phyloP scores from a whole-genome alignment of 2,888 invertebrate species.

The Galerucella nymphaeae region DNA sequence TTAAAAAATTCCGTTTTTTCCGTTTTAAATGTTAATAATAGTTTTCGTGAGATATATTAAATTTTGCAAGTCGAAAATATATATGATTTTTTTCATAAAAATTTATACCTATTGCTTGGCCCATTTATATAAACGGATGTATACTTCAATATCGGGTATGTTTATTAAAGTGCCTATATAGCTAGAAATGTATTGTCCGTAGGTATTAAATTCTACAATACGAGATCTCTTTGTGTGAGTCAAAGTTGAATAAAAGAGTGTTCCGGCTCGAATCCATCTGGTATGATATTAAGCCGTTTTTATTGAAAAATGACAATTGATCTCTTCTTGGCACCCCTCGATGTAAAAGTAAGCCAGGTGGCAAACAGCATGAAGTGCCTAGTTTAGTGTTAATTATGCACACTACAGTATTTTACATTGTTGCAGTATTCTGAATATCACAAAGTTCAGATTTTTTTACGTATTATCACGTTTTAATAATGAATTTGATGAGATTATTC shows the following conservation, averaged over 20 bases:
- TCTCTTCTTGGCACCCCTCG: constrained; percentile 23
- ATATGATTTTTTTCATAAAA: no score
- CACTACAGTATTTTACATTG: neutral
- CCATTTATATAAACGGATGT: neutral
- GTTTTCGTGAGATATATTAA: no score
- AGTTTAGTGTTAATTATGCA: constrained; percentile 7
- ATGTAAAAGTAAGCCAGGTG: constrained; percentile 22
- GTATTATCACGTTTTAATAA: neutral
- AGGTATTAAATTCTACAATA: constrained; percentile 14
- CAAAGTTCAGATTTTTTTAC: neutral
- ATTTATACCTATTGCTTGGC: no score
- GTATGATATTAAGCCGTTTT: constrained; percentile 33
- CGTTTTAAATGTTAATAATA: no score
- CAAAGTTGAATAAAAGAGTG: constrained; percentile 18
- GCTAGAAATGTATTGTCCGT: constrained; percentile 5
- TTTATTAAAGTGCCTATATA: constrained; percentile 8
- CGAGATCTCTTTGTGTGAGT: constrained; percentile 16
- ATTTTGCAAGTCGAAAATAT: no score
- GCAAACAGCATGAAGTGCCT: constrained; percentile 15
- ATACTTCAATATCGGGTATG: neutral
- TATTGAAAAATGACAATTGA: constrained; percentile 32
- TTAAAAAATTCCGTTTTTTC: no score
- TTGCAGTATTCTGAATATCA: neutral
- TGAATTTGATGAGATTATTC: no score
- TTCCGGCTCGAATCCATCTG: constrained; percentile 28